Evolutionary conservation across 2,113 vertebrate genomes (phyloP).

Genomic region (Stegastes partitus): DNA sequence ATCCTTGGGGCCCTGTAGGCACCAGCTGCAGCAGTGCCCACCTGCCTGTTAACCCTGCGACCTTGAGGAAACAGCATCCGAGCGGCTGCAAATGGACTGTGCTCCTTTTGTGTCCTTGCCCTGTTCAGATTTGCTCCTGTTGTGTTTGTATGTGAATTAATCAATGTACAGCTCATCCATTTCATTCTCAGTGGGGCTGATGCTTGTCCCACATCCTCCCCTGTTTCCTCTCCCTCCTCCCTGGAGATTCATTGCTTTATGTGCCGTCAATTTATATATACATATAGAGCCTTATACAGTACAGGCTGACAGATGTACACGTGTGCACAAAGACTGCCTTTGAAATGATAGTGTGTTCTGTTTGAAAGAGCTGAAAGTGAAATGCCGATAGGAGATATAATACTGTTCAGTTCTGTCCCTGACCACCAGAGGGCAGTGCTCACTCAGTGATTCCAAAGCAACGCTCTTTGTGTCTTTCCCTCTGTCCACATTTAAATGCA

Average conservation of each 20-base stretch:
- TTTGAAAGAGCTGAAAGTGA: conserved; percentile 4
- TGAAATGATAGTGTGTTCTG: conserved; percentile 12
- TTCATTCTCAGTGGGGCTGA: conserved; percentile 43
- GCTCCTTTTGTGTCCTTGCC: conserved; percentile 2
- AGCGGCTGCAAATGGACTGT: conserved; percentile 19
- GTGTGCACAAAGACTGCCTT: conserved; percentile 5
- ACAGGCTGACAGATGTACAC: conserved; percentile 10
- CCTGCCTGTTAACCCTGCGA: conserved; percentile 63
- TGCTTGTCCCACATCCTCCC: conserved; percentile 23
- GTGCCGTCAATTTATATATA: conserved; percentile 44
- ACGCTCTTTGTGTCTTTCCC: conserved; percentile 12
- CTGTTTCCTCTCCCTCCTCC: conserved; percentile 27
- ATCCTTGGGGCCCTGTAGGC: conserved; percentile 60
- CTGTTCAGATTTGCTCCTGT: conserved; percentile 22
- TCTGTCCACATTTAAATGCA: conserved; percentile 56
- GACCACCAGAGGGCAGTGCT: conserved; percentile 82
- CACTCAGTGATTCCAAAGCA: conserved; percentile 51
- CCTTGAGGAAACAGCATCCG: conserved; percentile 62
- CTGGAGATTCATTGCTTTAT: conserved; percentile 55
- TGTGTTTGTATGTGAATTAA: conserved; percentile 63
- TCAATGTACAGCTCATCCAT: conserved; percentile 65
- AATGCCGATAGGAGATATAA: accelerated
- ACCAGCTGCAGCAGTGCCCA: conserved; percentile 66
- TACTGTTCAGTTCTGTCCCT: neutral
- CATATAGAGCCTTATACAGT: neutral